Evolutionary conservation across 2,888 invertebrate species (phyloP).

Genomic region (Caenorhabditis panamensis): DNA sequence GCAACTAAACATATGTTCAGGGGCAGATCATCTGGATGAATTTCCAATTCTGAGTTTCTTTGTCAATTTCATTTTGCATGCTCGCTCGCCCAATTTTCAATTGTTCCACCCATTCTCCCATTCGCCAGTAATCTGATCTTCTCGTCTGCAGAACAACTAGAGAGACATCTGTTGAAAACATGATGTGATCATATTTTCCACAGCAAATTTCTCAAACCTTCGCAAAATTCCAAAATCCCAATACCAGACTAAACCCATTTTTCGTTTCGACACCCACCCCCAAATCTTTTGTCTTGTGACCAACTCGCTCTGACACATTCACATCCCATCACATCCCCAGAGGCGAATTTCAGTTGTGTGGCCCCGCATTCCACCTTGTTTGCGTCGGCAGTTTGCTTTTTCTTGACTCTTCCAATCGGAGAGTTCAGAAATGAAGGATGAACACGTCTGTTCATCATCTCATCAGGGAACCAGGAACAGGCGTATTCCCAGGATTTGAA

Average conservation of each 20-base stretch:
- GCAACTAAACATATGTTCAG: slow-evolving; percentile 6
- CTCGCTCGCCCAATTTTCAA: not conserved
- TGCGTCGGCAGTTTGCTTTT: not conserved
- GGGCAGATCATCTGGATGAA: slow-evolving; percentile 1
- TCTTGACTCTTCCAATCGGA: slow-evolving; percentile 15
- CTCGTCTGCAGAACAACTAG: slow-evolving; percentile 5
- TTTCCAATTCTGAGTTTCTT: not conserved
- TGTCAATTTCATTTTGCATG: not conserved
- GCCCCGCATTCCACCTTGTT: slow-evolving; percentile 32
- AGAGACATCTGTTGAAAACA: slow-evolving; percentile 42
- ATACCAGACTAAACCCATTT: slow-evolving; percentile 19
- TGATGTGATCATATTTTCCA: slow-evolving; percentile 50
- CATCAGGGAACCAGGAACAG: slow-evolving; percentile 11
- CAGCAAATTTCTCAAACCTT: slow-evolving; percentile 5
- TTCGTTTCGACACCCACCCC: slow-evolving; percentile 39
- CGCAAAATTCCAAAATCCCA: not conserved
- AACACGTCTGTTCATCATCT: slow-evolving; percentile 14
- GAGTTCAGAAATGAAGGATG: slow-evolving; percentile 14
- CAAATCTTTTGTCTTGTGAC: slow-evolving; percentile 36
- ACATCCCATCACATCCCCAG: slow-evolving; percentile 17
- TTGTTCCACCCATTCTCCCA: slow-evolving; percentile 2
- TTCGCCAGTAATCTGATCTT: slow-evolving; percentile 38
- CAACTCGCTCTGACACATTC: not conserved
- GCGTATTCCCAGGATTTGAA: too few relatives aligned
- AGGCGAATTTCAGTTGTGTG: slow-evolving; percentile 23